Base-by-base conservation (phyloP, 1,140 invertebrate species). In the Drosophila nebulosa region DNA sequence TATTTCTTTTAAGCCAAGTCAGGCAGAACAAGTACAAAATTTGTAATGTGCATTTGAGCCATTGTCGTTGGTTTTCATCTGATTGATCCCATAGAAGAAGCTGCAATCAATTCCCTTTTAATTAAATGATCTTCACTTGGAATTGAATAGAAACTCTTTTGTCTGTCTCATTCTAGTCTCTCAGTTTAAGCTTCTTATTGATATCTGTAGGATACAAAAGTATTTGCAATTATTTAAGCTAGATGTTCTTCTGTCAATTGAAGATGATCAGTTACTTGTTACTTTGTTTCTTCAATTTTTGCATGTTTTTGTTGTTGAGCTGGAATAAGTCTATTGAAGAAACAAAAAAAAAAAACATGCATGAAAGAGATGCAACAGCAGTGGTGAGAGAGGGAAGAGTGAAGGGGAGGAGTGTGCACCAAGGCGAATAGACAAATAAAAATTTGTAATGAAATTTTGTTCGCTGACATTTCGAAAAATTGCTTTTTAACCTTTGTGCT, bases 381-480 rank as follows among this genome's bases (percentile, higher is more conserved):
- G 36, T 24, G 39, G 30, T 24, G 42, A 26, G 39, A 39, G 58
- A 73, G 35, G n/a, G n/a, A n/a, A n/a, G n/a, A n/a, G n/a, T n/a
- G n/a, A n/a, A n/a, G n/a, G 52, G 9, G 10, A 59, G 58, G 68
- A 56, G 18, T 55, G 52, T 55, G 52, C 52, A 55, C 14, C 52
- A 55, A 55, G 52, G 52, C 52, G 66, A 77, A 78, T 69, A 66
- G 78, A 59, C 79, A 85, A 78, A 80, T 81, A 78, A 66, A 83
- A 86, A 88, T 84, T 81, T 86, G 78, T 86, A 86, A 86, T 86
- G 83, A 86, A 86, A 86, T 86, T 88, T 81, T 88, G 81, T 86
- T 73, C 76, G 81, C 81, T 86, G 81, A 86, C 81, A 86, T 86
- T 86, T 86, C 78, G 78, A 86, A 86, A 86, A 86, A 86, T 86